Base-by-base conservation (phyloP, 37 sponge, comb jelly and placozoan species). In the Axinella damicornis region DNA sequence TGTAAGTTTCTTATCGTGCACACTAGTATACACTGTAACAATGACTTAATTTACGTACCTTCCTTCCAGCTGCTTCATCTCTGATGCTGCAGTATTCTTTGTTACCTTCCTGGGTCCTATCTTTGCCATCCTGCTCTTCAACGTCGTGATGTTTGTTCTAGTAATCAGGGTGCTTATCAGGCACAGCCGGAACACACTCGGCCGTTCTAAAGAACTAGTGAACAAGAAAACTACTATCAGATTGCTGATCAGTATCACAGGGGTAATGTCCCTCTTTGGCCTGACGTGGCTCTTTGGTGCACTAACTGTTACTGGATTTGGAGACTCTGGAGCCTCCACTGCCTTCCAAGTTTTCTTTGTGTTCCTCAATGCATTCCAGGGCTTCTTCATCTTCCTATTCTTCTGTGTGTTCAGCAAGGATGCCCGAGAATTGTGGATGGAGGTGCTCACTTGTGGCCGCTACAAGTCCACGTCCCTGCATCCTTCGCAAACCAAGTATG, bases 231-330 rank as follows among this genome's bases (percentile, higher is more conserved):
- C 71, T 24, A 33, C 34, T 33, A 24, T 81, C 21, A 33, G 82
- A 22, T 39, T 81, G 38, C 25, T 81, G 61, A 37, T 81, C 61
- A 81, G 71, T 36, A 81, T 81, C 41, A 64, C 35, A 52, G 84
- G 84, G 24, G 54, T 83, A 66, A 83, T 83, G 84, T 73, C 40
- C 33, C 74, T 83, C 54, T 74, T 74, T 35, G 84, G 84, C 4
- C 84, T 83, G 66, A 53, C 84, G 21, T 83, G 84, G 84, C 19
- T 74, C 75, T 38, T 37, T 78, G 64, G 64, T 18, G 54, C 54
- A n/a, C 27, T 72, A 1, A 78, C 64, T 25, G n/a, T 78, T 22
- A 25, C 34, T 19, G 60, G 35, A 65, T 46, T 46, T 9, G 46
- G 46, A 9, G 9, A 9, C 9, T 4, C 46, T 46, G 46, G 6